Evolutionary conservation across 2,113 vertebrate species (phyloP), one percentile per base, ranked within the genome.

Genomic region (Pelecanoides urinatrix): DNA sequence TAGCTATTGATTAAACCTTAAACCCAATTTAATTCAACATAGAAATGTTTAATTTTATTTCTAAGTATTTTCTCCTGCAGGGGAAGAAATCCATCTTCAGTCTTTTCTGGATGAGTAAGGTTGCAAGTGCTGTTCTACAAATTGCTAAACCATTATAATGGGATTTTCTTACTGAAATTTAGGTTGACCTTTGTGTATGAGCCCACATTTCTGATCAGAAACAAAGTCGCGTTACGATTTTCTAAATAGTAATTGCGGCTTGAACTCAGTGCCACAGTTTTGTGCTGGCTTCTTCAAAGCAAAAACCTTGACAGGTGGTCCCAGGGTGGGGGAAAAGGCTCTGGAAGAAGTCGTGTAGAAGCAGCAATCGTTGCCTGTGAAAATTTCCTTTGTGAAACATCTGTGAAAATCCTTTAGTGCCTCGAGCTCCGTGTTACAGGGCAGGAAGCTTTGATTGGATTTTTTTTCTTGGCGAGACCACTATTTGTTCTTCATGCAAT

Each of bases 341-440:
- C 32, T 25, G 66, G n/a, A 50, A 50, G 44, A 9, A 65, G 55
- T 7, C 12, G 47, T 3, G 20, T 14, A 36, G 49, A 30, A n/a
- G 4, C 20, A 23, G 32, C 32, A 25, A 0, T 27, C 4, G 1
- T 34, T 34, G 12, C 38, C 34, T n/a, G 65, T 34, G 84, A 47
- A 38, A 47, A 47, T 10, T 17, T 12, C 47, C 22, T 38, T 17
- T 58, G 38, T 38, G 63, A 52, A 63, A 15, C 3, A 1, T 18
- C 1, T 59, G 61, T 71, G 52, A 19, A 55, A 50, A 50, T 20
- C 44, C 50, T 47, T 59, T 5, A 32, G 36, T 81, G 52, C 76
- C 80, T 44, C 30, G 0, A 6, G 44, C 42, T 52, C 50, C 0
- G 0, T 10, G 23, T 16, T 29, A 14, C 50, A 19, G 53, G 40